Conservation (phyloP, 2,113 vertebrate genomes). For the Dicerorhinus sumatrensis region DNA sequence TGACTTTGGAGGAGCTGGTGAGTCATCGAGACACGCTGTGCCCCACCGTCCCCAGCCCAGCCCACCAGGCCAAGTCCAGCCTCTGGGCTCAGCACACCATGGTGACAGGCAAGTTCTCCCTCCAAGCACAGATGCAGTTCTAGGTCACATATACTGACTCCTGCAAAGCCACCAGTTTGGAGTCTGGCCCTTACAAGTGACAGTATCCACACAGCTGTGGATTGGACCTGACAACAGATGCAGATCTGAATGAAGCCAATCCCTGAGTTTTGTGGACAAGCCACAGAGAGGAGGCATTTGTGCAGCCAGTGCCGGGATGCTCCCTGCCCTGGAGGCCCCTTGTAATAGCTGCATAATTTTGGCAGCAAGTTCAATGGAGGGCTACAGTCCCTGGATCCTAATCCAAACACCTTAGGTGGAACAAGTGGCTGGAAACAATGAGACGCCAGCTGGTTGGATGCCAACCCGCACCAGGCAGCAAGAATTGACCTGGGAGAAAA, state of each 20-base stretch:
- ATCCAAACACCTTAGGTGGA: background rate
- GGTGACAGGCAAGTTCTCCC: background rate
- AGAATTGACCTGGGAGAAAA: background rate
- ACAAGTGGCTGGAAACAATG: background rate
- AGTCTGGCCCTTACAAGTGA: background rate
- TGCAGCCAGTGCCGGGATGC: background rate
- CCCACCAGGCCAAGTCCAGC: background rate
- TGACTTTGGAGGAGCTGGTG: constrained; percentile 17
- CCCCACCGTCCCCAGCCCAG: background rate
- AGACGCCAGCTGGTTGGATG: background rate
- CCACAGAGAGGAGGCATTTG: background rate
- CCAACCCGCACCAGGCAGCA: background rate
- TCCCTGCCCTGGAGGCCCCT: background rate
- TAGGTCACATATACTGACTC: background rate
- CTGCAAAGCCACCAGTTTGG: background rate
- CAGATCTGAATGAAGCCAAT: background rate
- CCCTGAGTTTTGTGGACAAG: background rate
- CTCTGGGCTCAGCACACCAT: background rate
- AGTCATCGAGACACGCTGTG: background rate
- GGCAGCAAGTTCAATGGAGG: background rate
- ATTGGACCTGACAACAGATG: background rate
- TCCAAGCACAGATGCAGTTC: background rate
- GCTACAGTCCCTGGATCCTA: background rate
- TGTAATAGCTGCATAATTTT: background rate
- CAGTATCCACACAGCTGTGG: background rate